These are phyloP conservation scores for Eupithecia abbreviata DNA, from an alignment of 2,888 invertebrate species.

Conservation along the genomic window DNA sequence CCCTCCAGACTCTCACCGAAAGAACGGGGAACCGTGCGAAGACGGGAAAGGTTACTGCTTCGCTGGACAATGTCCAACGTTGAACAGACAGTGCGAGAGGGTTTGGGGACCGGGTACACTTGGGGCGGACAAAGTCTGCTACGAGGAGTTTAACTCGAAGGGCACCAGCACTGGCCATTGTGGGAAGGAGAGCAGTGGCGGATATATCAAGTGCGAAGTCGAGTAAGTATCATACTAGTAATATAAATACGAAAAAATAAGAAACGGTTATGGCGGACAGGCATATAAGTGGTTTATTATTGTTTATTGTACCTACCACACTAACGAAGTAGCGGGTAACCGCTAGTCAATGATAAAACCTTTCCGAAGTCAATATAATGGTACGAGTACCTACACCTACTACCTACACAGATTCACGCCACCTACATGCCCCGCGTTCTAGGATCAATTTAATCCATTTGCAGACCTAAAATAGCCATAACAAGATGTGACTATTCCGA, in stretches of 20 bases:
- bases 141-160: slow-evolving; percentile 97
- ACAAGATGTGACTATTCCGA: slow-evolving; percentile 20
- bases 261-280: too few relatives aligned
- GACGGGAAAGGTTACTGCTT: slow-evolving; percentile 92
- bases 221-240: slow-evolving; percentile 85
- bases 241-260: background rate
- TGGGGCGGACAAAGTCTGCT: slow-evolving; percentile 94
- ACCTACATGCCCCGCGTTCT: background rate
- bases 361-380: background rate
- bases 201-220: slow-evolving; percentile 93
- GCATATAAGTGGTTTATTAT: too few relatives aligned
- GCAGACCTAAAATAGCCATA: background rate
- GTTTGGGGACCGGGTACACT: slow-evolving; percentile 96
- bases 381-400: background rate
- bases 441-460: background rate
- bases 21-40: slow-evolving; percentile 95
- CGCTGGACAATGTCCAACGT: slow-evolving; percentile 95
- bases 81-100: slow-evolving; percentile 93
- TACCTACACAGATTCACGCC: background rate
- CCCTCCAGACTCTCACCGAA: slow-evolving; percentile 94
- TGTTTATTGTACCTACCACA: too few relatives aligned
- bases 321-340: too few relatives aligned
- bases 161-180: slow-evolving; percentile 98
- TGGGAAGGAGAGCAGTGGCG: slow-evolving; percentile 90
- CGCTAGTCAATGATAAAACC: background rate